phyloP scores from a whole-genome alignment of 2,797 vertebrate species.

The Pangasius djambal region DNA sequence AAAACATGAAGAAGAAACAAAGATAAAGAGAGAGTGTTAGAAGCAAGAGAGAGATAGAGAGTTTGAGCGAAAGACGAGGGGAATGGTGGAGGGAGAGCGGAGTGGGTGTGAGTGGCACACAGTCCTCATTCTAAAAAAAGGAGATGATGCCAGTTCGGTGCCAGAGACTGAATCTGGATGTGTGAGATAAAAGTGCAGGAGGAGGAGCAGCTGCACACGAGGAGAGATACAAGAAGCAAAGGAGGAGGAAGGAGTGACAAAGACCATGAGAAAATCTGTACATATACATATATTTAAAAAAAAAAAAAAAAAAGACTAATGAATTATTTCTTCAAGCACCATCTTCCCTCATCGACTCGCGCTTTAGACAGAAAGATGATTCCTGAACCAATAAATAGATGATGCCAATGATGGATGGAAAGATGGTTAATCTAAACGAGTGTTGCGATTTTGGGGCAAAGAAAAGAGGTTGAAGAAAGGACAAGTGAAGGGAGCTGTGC shows the following conservation, averaged over 20 bases:
- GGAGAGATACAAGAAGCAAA: constrained; percentile 46
- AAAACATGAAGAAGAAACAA: constrained; percentile 55
- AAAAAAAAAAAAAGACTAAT: too few relatives aligned
- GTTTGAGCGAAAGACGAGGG: constrained; percentile 67
- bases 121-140: constrained; percentile 81
- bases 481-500: constrained; percentile 29
- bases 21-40: constrained; percentile 50
- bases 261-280: constrained; percentile 53
- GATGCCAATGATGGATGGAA: not conserved
- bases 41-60: constrained; percentile 22
- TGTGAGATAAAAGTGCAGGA: constrained; percentile 74
- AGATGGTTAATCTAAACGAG: not conserved
- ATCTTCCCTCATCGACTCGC: not conserved
- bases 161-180: constrained; percentile 84
- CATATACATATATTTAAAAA: too few relatives aligned
- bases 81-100: constrained; percentile 80
- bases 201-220: constrained; percentile 22
- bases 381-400: not conserved
- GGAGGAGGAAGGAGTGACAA: constrained; percentile 43
- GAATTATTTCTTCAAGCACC: not conserved
- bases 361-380: not conserved
- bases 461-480: constrained; percentile 13
- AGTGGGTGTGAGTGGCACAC: constrained; percentile 85
- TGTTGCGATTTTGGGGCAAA: not conserved
- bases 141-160: constrained; percentile 74